Conservation (phyloP, 2,888 invertebrate genomes). For the Kryphioiulus occultus region DNA sequence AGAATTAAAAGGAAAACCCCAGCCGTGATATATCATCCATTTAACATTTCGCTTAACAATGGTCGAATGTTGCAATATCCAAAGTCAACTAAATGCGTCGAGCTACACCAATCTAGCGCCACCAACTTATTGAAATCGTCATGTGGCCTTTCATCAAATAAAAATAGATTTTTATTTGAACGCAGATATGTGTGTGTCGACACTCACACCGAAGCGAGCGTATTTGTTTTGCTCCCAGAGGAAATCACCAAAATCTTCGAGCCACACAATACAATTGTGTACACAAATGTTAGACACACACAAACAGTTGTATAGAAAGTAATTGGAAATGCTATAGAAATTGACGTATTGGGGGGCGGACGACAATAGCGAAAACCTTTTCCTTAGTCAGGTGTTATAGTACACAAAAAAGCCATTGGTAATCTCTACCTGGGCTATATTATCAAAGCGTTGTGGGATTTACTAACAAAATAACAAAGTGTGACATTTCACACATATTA, state of each 20-base stretch:
- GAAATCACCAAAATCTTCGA: slow-evolving; percentile 45
- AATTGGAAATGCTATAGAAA: slow-evolving; percentile 46
- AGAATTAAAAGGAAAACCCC: neutral
- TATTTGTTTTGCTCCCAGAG: slow-evolving; percentile 47
- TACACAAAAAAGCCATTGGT: slow-evolving; percentile 35
- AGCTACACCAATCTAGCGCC: slow-evolving; percentile 20
- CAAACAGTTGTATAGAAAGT: slow-evolving; percentile 44
- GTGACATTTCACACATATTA: slow-evolving; percentile 40
- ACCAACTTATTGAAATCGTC: slow-evolving; percentile 46
- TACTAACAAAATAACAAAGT: slow-evolving; percentile 36
- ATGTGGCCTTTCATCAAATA: slow-evolving; percentile 47
- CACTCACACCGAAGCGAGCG: slow-evolving; percentile 30
- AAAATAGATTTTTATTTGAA: slow-evolving; percentile 47
- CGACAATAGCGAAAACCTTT: neutral
- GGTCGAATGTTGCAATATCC: slow-evolving; percentile 17
- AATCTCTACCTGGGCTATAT: slow-evolving; percentile 16
- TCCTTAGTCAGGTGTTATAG: slow-evolving; percentile 40
- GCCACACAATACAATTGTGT: slow-evolving; percentile 48
- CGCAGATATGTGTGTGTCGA: slow-evolving; percentile 43
- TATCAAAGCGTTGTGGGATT: slow-evolving; percentile 25
- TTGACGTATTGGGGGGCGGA: slow-evolving; percentile 40
- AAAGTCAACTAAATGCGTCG: slow-evolving; percentile 21
- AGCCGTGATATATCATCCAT: neutral
- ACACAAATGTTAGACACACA: slow-evolving; percentile 47
- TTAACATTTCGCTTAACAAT: slow-evolving; percentile 14